A percentile compares a stretch with the other conserved stretches of the same genome.
These are phyloP conservation scores for Melierax canorus DNA, from an alignment of 2,113 vertebrate species.

Conservation along the genomic window DNA sequence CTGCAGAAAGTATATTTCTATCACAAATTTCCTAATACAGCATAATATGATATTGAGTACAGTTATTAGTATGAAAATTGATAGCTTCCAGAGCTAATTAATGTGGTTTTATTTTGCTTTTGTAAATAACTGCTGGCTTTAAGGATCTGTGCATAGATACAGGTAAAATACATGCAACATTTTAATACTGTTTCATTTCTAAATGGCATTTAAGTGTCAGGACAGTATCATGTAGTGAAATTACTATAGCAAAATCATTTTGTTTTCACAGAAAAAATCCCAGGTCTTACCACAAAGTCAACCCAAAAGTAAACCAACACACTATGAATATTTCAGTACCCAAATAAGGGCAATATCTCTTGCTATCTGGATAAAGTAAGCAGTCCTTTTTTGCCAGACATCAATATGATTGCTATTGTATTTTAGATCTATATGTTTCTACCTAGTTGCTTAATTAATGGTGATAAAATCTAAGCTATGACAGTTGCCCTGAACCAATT, in stretches of 20 bases:
- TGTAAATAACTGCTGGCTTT: slow-evolving; percentile 56
- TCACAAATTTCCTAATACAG: not conserved
- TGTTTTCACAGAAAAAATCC: slow-evolving; percentile 29
- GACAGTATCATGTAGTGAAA: not conserved
- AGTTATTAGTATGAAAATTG: slow-evolving; percentile 7
- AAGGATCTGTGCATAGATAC: slow-evolving; percentile 40
- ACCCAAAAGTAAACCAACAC: slow-evolving; percentile 25
- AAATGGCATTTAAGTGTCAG: slow-evolving; percentile 25
- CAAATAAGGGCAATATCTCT: slow-evolving; percentile 3
- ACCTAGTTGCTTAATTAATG: not conserved
- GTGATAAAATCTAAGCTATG: not conserved
- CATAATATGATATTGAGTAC: not conserved
- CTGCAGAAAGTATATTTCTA: not conserved
- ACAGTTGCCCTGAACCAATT: not conserved
- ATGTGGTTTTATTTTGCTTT: slow-evolving; percentile 44
- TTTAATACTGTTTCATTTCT: slow-evolving; percentile 50
- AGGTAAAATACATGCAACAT: not conserved
- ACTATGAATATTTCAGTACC: not conserved
- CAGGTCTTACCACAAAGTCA: slow-evolving; percentile 9
- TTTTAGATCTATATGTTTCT: not conserved
- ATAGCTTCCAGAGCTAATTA: slow-evolving; percentile 15
- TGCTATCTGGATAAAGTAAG: not conserved
- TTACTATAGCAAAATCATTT: not conserved
- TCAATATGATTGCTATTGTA: not conserved
- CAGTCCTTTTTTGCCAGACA: not conserved